phyloP scores from a whole-genome alignment of 2,113 vertebrate species.

The Parotia lawesii region DNA sequence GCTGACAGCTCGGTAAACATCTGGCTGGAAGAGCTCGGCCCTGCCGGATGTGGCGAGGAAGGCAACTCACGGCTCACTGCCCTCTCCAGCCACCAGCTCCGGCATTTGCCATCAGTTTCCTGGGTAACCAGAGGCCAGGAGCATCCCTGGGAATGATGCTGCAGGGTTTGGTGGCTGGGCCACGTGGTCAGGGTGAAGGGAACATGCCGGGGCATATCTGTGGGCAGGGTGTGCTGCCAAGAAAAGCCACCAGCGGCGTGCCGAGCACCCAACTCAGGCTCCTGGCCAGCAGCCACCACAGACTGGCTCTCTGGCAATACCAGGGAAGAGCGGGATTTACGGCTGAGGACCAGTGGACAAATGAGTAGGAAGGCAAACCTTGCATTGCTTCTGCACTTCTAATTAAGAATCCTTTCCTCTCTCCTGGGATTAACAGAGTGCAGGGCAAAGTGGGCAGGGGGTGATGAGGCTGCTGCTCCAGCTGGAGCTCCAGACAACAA shows the following conservation, averaged over 20 bases:
- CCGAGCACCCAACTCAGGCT: accelerated
- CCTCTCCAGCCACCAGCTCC: neutral
- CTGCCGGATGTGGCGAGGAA: neutral
- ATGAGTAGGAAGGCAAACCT: neutral
- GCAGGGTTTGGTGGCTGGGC: neutral
- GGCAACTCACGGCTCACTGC: neutral
- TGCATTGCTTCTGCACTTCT: neutral
- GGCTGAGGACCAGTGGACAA: accelerated
- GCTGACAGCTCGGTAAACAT: neutral
- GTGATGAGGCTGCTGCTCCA: neutral
- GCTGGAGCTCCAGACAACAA: neutral
- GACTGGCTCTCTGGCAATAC: neutral
- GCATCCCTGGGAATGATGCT: neutral
- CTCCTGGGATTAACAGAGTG: neutral
- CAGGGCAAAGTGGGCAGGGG: neutral
- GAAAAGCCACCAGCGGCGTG: neutral
- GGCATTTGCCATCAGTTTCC: neutral
- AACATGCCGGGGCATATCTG: accelerated
- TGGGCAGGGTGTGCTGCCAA: neutral
- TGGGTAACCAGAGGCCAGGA: constrained; percentile 1
- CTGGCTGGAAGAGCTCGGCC: neutral
- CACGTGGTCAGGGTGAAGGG: neutral
- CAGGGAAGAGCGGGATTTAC: neutral
- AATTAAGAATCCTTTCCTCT: neutral
- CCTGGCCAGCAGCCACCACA: neutral